Evolutionary conservation across 1,140 invertebrate species (phyloP).

Genomic region (Lordiphosa stackelbergi): DNA sequence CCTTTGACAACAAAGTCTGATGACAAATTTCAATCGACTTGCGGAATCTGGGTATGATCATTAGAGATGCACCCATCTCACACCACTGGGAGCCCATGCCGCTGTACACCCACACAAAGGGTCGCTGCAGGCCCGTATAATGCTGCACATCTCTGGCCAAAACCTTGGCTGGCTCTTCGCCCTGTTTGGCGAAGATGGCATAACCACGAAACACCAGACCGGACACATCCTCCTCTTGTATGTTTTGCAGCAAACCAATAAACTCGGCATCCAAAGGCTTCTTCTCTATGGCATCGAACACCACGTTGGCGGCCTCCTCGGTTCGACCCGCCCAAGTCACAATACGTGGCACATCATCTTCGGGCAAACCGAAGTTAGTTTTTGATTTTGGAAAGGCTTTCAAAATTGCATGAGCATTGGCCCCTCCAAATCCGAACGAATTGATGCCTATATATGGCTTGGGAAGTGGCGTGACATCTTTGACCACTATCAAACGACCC

Average conservation of each 20-base stretch:
- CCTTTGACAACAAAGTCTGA: constrained; percentile 84
- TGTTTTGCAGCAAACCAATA: constrained; percentile 79
- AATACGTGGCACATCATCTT: constrained; percentile 79
- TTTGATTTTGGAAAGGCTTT: constrained; percentile 80
- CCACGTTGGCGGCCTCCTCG: constrained; percentile 82
- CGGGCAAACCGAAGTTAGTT: constrained; percentile 78
- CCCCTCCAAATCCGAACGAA: constrained; percentile 90
- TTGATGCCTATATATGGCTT: constrained; percentile 85
- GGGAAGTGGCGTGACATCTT: constrained; percentile 81
- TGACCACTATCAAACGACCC: constrained; percentile 84
- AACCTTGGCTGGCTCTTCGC: constrained; percentile 76
- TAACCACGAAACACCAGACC: constrained; percentile 81
- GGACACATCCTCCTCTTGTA: constrained; percentile 79
- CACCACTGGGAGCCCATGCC: constrained; percentile 95
- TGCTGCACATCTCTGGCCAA: constrained; percentile 79
- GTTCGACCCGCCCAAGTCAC: constrained; percentile 80
- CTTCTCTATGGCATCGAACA: constrained; percentile 83
- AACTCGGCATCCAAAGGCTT: constrained; percentile 80
- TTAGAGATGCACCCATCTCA: constrained; percentile 85
- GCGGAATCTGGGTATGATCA: constrained; percentile 84
- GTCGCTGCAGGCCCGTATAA: constrained; percentile 80
- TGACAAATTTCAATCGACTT: constrained; percentile 86
- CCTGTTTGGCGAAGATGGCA: constrained; percentile 78
- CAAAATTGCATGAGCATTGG: constrained; percentile 87
- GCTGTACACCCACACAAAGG: constrained; percentile 93